Conservation (phyloP, 2,797 vertebrate genomes). For the Sphenodon punctatus region DNA sequence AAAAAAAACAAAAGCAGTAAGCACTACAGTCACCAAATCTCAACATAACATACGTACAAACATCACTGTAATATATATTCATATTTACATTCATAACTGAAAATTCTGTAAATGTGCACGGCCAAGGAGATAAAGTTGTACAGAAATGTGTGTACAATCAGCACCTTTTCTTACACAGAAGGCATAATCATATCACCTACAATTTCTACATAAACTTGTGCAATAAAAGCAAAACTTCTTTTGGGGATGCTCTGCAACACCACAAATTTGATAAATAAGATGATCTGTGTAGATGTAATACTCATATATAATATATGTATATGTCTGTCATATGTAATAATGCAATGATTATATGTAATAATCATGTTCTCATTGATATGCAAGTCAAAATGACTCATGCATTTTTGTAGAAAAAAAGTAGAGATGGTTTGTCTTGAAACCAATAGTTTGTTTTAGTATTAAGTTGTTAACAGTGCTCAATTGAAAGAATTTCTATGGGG, state of each 20-base stretch:
- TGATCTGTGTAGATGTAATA: fast-evolving
- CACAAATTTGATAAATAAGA: constrained; percentile 14
- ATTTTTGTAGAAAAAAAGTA: neutral
- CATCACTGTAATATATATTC: neutral
- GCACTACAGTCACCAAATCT: no score
- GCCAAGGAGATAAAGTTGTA: neutral
- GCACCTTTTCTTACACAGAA: neutral
- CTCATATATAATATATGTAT: constrained; percentile 12
- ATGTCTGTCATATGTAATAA: neutral
- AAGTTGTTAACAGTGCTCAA: neutral
- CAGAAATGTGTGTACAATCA: neutral
- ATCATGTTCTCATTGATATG: neutral
- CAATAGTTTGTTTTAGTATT: neutral
- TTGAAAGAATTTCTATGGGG: constrained; percentile 4
- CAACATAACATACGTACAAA: no score
- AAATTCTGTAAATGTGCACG: neutral
- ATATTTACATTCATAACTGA: neutral
- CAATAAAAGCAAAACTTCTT: constrained; percentile 1
- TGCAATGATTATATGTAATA: neutral
- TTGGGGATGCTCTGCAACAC: constrained; percentile 31
- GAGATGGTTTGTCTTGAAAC: neutral
- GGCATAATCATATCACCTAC: neutral
- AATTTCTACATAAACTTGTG: neutral
- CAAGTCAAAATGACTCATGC: neutral
- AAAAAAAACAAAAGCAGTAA: no score